A percentile compares a stretch with the other conserved stretches of the same genome.
Evolutionary conservation across 2,797 vertebrate species (phyloP).

Genomic region (Trematomus bernacchii): DNA sequence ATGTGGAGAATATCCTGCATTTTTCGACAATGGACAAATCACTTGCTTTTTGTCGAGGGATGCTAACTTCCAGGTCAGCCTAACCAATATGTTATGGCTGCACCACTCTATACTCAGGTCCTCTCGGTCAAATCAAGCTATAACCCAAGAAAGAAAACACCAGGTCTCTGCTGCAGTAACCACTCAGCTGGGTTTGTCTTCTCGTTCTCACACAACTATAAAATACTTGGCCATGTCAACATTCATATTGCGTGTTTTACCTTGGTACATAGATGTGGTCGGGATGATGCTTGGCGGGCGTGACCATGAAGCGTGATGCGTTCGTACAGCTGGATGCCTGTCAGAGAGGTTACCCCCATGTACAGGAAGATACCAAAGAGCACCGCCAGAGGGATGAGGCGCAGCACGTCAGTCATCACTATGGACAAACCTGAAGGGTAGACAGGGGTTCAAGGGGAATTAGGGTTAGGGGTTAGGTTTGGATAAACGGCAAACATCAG

Average conservation of each 20-base stretch:
- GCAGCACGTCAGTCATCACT: slow-evolving; percentile 94
- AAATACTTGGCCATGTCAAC: slow-evolving; percentile 12
- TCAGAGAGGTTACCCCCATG: slow-evolving; percentile 98
- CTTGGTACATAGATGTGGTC: slow-evolving; percentile 97
- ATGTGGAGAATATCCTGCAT: no score
- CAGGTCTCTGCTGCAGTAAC: not conserved
- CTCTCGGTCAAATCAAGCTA: not conserved
- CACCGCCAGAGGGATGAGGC: slow-evolving; percentile 95
- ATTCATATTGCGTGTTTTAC: slow-evolving; percentile 71
- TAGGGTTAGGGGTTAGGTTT: not conserved
- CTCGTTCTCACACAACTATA: slow-evolving; percentile 38
- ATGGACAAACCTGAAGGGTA: slow-evolving; percentile 91
- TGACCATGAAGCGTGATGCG: slow-evolving; percentile 97
- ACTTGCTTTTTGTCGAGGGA: no score
- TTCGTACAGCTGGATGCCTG: slow-evolving; percentile 97
- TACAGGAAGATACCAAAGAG: slow-evolving; percentile 99
- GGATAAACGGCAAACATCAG: not conserved
- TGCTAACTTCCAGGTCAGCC: no score
- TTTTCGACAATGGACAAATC: no score
- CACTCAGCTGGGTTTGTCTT: slow-evolving; percentile 36
- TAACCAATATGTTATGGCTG: no score
- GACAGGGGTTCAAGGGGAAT: slow-evolving; percentile 5
- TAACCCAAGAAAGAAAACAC: not conserved
- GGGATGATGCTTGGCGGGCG: slow-evolving; percentile 96
- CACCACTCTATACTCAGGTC: not conserved